Percentiles rank a stretch among this genome's conserved stretches.
Evolutionary conservation across 2,113 vertebrate genomes (phyloP).

Genomic region (Anolis sagrei): DNA sequence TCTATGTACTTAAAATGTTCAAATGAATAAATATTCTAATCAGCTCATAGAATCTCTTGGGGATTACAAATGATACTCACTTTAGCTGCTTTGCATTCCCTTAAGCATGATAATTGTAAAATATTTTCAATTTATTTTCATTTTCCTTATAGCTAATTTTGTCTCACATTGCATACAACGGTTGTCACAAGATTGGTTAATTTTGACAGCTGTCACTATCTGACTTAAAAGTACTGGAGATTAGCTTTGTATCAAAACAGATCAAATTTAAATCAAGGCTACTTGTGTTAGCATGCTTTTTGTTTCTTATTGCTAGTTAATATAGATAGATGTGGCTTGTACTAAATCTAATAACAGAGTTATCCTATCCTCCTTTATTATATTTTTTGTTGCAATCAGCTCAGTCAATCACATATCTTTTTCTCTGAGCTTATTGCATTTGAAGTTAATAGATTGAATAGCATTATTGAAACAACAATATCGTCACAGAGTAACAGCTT

Average conservation of each 20-base stretch:
- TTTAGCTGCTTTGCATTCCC: conserved; percentile 49
- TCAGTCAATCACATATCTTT: not conserved
- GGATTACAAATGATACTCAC: conserved; percentile 63
- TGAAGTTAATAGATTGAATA: not conserved
- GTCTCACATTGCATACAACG: conserved; percentile 40
- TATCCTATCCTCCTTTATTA: conserved; percentile 7
- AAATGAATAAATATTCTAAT: conserved; percentile 57
- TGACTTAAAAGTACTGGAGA: conserved; percentile 44
- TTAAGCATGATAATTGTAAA: conserved; percentile 63
- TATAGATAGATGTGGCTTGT: not conserved
- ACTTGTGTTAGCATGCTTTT: conserved; percentile 23
- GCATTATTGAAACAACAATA: not conserved
- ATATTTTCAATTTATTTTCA: conserved; percentile 55
- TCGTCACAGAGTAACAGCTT: not conserved
- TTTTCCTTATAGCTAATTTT: conserved; percentile 56
- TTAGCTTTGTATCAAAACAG: conserved; percentile 33
- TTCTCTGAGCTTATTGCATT: not conserved
- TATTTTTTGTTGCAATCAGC: not conserved
- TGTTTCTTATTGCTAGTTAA: conserved; percentile 25
- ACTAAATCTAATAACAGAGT: not conserved
- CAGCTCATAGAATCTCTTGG: conserved; percentile 41
- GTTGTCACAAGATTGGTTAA: conserved; percentile 25
- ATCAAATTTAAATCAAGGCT: conserved; percentile 14
- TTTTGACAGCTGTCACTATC: conserved; percentile 43
- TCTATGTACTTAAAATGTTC: conserved; percentile 55